Evolutionary conservation across 1,140 invertebrate genomes (phyloP), one percentile per base, ranked within the genome.

Genomic region (Drosophila melanica): DNA sequence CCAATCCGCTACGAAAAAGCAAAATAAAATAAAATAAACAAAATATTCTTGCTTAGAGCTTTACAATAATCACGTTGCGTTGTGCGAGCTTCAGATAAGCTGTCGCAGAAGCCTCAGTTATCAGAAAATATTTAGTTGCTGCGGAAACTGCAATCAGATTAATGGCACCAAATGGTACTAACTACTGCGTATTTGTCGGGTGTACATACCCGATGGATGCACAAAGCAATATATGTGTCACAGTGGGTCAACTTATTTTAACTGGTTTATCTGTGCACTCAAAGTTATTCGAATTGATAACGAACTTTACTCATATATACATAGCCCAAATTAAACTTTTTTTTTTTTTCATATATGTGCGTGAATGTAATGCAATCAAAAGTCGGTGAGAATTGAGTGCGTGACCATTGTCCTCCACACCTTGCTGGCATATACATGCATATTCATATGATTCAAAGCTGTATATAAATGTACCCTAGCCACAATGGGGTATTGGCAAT

Each of bases 21-120:
- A 23, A 23, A 2, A 23, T 3, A 20, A 20, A 20, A 20, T 20
- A 20, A 20, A n/a, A 35, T 18, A 68, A n/a, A 35, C 27, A 68
- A 48, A 20, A 48, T 63, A 42, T 42, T 57, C 39, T 74, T 37
- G 65, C 35, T 48, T 12, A 50, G 37, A 65, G 58, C 55, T 66
- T 47, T 39, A 57, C 68, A 60, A 62, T 70, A 45, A 65, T 71
- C 75, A 75, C 75, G 63, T 68, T 72, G 55, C 73, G 76, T 37
- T 75, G 67, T 70, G 30, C 44, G 33, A 69, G 58, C 53, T 62
- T 58, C 35, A 68, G 68, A 76, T 73, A 74, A 73, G 63, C 42
- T 44, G 35, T 57, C 48, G 18, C 7, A 71, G 20, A 45, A 59
- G 69, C 74, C 64, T 53, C 60, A 48, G 23, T 68, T 87, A 85